A percentile compares a stretch with the other conserved stretches of the same genome.
Evolutionary conservation across 1,140 invertebrate genomes (phyloP).

Genomic region (Rhopalosiphum padi): DNA sequence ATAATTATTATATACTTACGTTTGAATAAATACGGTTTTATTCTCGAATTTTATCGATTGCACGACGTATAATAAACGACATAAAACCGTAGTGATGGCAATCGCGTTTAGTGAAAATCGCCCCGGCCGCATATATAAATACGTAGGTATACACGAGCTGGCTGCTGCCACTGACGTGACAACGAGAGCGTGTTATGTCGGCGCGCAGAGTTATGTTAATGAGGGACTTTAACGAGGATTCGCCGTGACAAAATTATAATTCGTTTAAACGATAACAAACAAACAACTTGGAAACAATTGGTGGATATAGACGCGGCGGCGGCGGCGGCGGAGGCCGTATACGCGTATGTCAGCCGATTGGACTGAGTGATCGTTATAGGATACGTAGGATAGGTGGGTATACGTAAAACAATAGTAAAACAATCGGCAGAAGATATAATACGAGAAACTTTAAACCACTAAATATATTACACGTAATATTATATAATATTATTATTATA

Average conservation of each 20-base stretch:
- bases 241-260: neutral
- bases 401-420: neutral
- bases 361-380: neutral
- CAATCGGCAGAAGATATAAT: neutral
- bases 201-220: neutral
- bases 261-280: neutral
- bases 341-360: neutral
- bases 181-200: neutral
- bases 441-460: neutral
- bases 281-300: neutral
- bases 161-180: neutral
- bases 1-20: too few relatives aligned
- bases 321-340: too few relatives aligned
- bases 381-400: neutral
- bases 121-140: too few relatives aligned
- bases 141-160: too few relatives aligned
- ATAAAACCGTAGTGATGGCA: too few relatives aligned
- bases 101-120: neutral
- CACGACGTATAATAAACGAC: too few relatives aligned
- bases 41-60: too few relatives aligned
- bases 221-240: neutral
- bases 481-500: too few relatives aligned
- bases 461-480: neutral
- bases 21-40: too few relatives aligned
- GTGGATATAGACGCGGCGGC: neutral